Conservation (phyloP, 2,113 vertebrate genomes). For the Copsychus sechellarum region DNA sequence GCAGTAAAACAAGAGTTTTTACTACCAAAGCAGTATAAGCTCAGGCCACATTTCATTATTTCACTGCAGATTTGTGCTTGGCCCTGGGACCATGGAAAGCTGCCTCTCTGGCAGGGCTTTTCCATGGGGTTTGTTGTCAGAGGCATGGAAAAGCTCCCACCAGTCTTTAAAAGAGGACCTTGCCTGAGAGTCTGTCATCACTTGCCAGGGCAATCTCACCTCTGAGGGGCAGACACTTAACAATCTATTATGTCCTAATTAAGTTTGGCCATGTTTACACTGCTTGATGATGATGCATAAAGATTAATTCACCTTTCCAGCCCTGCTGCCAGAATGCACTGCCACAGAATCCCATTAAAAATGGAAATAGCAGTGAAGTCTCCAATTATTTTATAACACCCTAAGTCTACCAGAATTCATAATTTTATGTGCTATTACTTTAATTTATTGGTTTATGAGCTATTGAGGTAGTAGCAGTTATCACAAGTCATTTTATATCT, state of each 20-base stretch:
- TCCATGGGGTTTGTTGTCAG: not conserved
- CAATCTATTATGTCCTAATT: conserved; percentile 57
- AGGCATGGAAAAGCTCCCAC: not conserved
- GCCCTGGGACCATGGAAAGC: not conserved
- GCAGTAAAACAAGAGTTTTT: not conserved
- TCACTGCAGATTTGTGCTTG: not conserved
- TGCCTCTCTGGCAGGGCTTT: not conserved
- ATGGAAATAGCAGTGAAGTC: conserved; percentile 27
- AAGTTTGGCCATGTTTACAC: conserved; percentile 65
- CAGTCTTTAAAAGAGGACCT: not conserved
- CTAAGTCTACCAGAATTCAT: conserved; percentile 37
- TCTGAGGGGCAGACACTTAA: conserved; percentile 20
- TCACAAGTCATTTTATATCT: not conserved
- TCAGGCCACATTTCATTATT: not conserved
- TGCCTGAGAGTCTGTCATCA: not conserved
- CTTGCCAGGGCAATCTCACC: conserved; percentile 25
- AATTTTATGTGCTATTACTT: not conserved
- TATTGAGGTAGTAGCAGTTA: not conserved
- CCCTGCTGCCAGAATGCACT: not conserved
- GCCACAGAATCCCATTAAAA: conserved; percentile 28
- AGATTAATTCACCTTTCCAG: conserved; percentile 66
- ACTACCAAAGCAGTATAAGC: not conserved
- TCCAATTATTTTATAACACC: conserved; percentile 55
- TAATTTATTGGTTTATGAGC: conserved; percentile 34
- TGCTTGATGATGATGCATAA: conserved; percentile 55